phyloP scores from a whole-genome alignment of 2,113 vertebrate species.

The Panthera leo region DNA sequence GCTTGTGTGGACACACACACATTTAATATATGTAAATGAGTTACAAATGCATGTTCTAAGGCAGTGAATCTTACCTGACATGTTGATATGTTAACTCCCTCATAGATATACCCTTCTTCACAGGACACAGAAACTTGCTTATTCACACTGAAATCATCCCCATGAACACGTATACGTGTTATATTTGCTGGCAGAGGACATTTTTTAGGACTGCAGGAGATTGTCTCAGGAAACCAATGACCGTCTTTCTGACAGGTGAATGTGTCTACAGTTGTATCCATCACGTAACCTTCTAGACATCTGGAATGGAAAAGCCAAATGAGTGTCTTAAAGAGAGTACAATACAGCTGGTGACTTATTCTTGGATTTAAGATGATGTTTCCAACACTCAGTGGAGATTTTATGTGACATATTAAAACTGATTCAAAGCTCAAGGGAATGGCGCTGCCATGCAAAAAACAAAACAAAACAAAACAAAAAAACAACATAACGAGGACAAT shows the following conservation, averaged over 20 bases:
- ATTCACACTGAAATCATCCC: slow-evolving; percentile 88
- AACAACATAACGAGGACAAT: background rate
- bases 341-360: background rate
- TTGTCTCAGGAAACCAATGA: slow-evolving; percentile 90
- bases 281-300: slow-evolving; percentile 92
- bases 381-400: background rate
- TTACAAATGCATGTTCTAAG: background rate
- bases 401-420: background rate
- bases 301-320: slow-evolving; percentile 82
- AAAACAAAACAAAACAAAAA: background rate
- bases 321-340: background rate
- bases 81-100: slow-evolving; percentile 85
- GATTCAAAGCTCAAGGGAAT: background rate
- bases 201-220: slow-evolving; percentile 88
- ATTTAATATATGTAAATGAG: background rate
- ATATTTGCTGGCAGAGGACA: slow-evolving; percentile 88
- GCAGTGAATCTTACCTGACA: slow-evolving; percentile 89
- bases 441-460: background rate
- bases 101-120: slow-evolving; percentile 88
- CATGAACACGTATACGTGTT: slow-evolving; percentile 84
- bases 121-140: slow-evolving; percentile 90
- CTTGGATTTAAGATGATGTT: background rate
- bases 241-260: slow-evolving; percentile 92
- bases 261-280: slow-evolving; percentile 82
- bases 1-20: background rate